A percentile compares a stretch with the other conserved stretches of the same genome.
Conservation (phyloP, 2,113 vertebrate genomes). For the Pomatorhinus ruficollis region DNA sequence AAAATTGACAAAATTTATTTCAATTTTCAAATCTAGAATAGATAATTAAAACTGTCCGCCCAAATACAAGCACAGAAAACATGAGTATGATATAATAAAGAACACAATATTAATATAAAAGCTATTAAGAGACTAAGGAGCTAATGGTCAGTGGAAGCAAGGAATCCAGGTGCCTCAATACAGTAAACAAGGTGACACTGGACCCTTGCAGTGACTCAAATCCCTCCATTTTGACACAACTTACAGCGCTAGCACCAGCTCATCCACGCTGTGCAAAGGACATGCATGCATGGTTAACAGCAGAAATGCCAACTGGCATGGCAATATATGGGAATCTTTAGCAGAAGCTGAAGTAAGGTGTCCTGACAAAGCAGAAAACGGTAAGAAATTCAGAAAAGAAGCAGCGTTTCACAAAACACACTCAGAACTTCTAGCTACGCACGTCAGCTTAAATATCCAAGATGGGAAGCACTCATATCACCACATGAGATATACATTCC, state of each 20-base stretch:
- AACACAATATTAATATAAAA: neutral
- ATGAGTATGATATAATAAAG: neutral
- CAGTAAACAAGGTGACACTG: neutral
- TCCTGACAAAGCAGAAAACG: neutral
- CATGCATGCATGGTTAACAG: fast-evolving
- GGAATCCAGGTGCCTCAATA: neutral
- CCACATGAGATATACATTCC: neutral
- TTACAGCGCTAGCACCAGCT: neutral
- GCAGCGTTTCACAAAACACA: fast-evolving
- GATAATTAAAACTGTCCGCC: neutral
- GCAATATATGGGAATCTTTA: fast-evolving
- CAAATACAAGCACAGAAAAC: neutral
- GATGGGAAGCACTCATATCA: neutral
- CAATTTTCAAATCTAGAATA: neutral
- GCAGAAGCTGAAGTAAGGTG: neutral
- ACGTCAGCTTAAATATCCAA: neutral
- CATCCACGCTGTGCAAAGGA: neutral
- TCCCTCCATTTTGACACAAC: neutral
- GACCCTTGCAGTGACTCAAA: neutral
- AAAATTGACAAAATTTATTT: neutral
- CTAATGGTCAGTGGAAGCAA: neutral
- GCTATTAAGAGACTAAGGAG: neutral
- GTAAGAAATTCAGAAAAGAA: neutral
- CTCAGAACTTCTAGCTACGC: neutral
- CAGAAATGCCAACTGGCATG: neutral